Conservation (phyloP, 2,113 vertebrate species). For the Strix aluco region DNA sequence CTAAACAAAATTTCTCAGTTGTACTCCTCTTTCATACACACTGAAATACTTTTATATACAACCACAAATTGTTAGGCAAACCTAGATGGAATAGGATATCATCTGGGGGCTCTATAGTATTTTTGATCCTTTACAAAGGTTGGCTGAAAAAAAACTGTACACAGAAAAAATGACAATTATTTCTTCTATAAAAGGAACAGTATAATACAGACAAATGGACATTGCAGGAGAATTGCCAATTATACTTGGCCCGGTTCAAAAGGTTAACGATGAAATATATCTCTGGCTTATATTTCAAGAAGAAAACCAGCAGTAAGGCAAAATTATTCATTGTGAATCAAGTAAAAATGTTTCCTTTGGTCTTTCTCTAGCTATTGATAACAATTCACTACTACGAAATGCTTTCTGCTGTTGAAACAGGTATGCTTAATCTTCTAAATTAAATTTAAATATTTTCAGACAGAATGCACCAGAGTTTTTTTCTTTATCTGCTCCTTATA, state of each 20-base stretch:
- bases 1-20: background rate
- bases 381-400: background rate
- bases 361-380: background rate
- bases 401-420: constrained; percentile 14
- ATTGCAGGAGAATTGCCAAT: constrained; percentile 44
- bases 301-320: constrained; percentile 33
- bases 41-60: background rate
- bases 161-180: constrained; percentile 35
- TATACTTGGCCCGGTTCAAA: constrained; percentile 20
- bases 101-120: background rate
- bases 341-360: constrained; percentile 25
- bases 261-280: constrained; percentile 59
- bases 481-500: background rate
- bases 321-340: constrained; percentile 15
- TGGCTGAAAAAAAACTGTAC: background rate
- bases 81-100: background rate
- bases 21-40: background rate
- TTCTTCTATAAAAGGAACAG: constrained; percentile 33
- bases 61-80: background rate
- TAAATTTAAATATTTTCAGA: constrained; percentile 3
- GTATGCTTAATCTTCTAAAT: background rate
- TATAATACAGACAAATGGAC: constrained; percentile 46
- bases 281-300: constrained; percentile 40
- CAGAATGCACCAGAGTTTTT: background rate
- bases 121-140: constrained; percentile 21